Evolutionary conservation across 2,113 vertebrate species (phyloP).

Genomic region (Pogona vitticeps): DNA sequence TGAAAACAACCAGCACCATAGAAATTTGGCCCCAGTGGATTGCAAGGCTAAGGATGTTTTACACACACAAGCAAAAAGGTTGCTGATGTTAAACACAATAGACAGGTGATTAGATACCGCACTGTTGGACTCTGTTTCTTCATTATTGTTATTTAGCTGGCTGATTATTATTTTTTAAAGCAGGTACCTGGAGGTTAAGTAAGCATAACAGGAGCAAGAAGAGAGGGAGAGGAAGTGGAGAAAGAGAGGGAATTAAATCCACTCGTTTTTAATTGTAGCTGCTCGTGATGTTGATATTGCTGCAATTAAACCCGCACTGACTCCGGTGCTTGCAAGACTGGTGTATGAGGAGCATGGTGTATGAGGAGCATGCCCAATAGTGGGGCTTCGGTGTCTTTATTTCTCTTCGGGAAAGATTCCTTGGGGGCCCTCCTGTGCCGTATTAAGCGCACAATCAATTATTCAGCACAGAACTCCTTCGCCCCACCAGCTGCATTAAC

Average conservation of each 20-base stretch:
- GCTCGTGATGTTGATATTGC: constrained; percentile 10
- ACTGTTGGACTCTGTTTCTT: constrained; percentile 69
- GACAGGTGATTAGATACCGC: constrained; percentile 72
- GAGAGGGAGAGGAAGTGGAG: constrained; percentile 27
- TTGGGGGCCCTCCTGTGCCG: accelerated
- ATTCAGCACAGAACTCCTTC: constrained; percentile 14
- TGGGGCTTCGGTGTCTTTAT: neutral
- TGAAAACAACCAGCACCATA: constrained; percentile 36
- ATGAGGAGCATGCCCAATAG: constrained; percentile 15
- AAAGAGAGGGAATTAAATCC: constrained; percentile 47
- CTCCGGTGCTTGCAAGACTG: neutral
- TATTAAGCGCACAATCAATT: constrained; percentile 18
- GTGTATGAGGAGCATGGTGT: constrained; percentile 10
- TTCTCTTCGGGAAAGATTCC: neutral
- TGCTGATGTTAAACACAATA: constrained; percentile 72
- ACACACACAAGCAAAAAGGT: constrained; percentile 58
- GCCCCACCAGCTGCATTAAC: neutral
- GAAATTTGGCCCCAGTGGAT: constrained; percentile 41
- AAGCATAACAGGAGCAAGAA: constrained; percentile 59
- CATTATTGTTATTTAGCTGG: constrained; percentile 75
- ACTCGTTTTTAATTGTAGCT: constrained; percentile 27
- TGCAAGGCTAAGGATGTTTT: constrained; percentile 55
- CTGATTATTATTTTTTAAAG: constrained; percentile 57
- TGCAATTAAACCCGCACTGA: constrained; percentile 29
- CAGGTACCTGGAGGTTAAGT: constrained; percentile 72